Evolutionary conservation across 1,140 invertebrate species (phyloP), one percentile per base, ranked within the genome.

Genomic region (Cyrtorhinus lividipennis): DNA sequence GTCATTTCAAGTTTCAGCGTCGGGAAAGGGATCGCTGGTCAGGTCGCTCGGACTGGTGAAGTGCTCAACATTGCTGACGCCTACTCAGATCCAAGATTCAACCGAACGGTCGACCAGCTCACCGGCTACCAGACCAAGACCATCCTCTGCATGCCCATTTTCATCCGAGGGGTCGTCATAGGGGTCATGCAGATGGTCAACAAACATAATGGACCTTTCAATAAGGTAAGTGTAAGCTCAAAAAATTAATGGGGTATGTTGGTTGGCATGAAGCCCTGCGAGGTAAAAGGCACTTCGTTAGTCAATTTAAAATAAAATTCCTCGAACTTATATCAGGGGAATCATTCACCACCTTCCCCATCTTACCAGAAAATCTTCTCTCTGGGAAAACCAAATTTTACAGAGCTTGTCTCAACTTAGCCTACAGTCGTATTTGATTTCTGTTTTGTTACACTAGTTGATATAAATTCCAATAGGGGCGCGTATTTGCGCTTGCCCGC

Each of bases 121-220:
- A 90, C 87, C 8, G 87, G 86, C 5, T 90, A 88, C 70, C 80
- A 77, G 65, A 90, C 87, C 2, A 78, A 79, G 67, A 83, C 81
- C 13, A 88, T 92, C 44, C 77, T 92, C 0, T 91, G 89, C 71
- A 91, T 92, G 88, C 89, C 89, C 0, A 87, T 92, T 56, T 83
- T 85, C 71, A 88, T 88, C 56, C 74, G 85, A 64, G 81, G 81
- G 18, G 78, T 77, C 65, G 80, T 89, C 10, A 87, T 89, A 59
- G 88, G 88, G 8, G 88, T 92, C 1, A 85, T 92, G 2, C 88
- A 92, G 75, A 91, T 92, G 88, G 86, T 91, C 0, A 91, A 91
- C 71, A 91, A 91, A 73, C 73, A 80, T 23, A 73, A 76, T 27
- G 84, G 83, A 1, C 71, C 72, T 23, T 91, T 91, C 70, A 86